These are phyloP conservation scores for Cydia fagiglandana DNA, from an alignment of 1,140 invertebrate genomes.

Conservation along the genomic window DNA sequence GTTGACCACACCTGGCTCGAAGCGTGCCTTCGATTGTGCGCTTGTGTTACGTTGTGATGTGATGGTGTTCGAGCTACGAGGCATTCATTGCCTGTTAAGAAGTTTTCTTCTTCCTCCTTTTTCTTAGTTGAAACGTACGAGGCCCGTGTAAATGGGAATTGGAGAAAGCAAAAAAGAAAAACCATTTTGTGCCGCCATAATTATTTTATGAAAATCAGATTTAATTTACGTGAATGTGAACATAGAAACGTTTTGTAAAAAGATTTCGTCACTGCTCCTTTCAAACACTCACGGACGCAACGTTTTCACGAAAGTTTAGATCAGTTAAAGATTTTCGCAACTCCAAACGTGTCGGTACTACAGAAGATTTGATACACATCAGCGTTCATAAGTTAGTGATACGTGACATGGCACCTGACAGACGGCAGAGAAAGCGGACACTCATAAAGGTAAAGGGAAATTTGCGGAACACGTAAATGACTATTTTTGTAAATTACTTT, in stretches of 20 bases:
- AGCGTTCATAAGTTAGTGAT: conserved; percentile 11
- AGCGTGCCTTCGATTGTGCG: conserved; percentile 13
- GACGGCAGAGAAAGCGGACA: conserved; percentile 11
- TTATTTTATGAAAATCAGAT: neutral
- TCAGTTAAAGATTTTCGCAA: neutral
- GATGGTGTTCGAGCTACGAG: neutral
- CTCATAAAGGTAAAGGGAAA: conserved; percentile 26
- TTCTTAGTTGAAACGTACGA: too few species aligned
- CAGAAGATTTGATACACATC: conserved; percentile 18
- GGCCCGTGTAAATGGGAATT: neutral
- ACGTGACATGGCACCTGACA: conserved; percentile 17
- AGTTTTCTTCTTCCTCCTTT: neutral
- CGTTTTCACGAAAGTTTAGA: neutral
- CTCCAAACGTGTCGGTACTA: conserved; percentile 4
- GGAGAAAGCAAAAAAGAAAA: neutral
- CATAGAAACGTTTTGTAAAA: neutral
- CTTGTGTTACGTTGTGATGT: neutral
- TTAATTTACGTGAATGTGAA: neutral
- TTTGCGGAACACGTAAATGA: conserved; percentile 21
- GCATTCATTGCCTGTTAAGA: neutral
- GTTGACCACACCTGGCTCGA: conserved; percentile 23
- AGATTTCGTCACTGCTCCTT: neutral
- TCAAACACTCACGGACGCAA: neutral
- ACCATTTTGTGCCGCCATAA: neutral
- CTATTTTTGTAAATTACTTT: conserved; percentile 18